Percentiles rank a stretch among this genome's conserved stretches.
Evolutionary conservation across 2,888 invertebrate species (phyloP).

Genomic region (Cosmia trapezina): DNA sequence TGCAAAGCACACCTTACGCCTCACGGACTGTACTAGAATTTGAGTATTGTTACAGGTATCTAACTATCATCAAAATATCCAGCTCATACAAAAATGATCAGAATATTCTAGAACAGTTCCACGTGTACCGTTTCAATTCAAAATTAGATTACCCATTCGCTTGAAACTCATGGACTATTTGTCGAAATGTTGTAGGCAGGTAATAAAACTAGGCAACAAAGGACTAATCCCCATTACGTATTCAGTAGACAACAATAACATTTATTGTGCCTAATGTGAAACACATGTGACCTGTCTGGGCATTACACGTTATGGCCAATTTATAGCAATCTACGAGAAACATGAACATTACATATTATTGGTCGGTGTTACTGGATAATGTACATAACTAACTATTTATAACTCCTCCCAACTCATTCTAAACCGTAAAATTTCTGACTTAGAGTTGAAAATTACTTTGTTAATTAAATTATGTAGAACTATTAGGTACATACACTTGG

Average conservation of each 20-base stretch:
- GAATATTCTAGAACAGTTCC: slow-evolving; percentile 1
- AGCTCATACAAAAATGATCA: neutral
- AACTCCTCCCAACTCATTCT: slow-evolving; percentile 2
- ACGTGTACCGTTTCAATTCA: slow-evolving; percentile 16
- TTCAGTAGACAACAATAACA: slow-evolving; percentile 55
- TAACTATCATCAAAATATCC: too few species aligned
- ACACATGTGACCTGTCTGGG: slow-evolving; percentile 54
- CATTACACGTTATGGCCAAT: slow-evolving; percentile 54
- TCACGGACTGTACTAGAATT: too few species aligned
- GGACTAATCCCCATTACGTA: slow-evolving; percentile 50
- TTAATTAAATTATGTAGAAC: slow-evolving; percentile 17
- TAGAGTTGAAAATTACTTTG: slow-evolving; percentile 17
- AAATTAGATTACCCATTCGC: slow-evolving; percentile 32
- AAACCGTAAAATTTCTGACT: neutral
- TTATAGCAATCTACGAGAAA: slow-evolving; percentile 54
- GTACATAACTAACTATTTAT: slow-evolving; percentile 33
- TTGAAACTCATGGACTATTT: slow-evolving; percentile 31
- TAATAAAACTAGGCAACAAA: slow-evolving; percentile 50
- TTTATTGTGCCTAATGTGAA: slow-evolving; percentile 53
- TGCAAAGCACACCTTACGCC: too few species aligned
- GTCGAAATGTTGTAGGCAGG: slow-evolving; percentile 42
- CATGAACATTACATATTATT: slow-evolving; percentile 56
- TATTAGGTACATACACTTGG: slow-evolving; percentile 14
- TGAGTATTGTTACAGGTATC: too few species aligned
- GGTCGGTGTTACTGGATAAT: slow-evolving; percentile 40